phyloP scores from a whole-genome alignment of 2,797 vertebrate genomes.

The Dicrostonyx torquatus region DNA sequence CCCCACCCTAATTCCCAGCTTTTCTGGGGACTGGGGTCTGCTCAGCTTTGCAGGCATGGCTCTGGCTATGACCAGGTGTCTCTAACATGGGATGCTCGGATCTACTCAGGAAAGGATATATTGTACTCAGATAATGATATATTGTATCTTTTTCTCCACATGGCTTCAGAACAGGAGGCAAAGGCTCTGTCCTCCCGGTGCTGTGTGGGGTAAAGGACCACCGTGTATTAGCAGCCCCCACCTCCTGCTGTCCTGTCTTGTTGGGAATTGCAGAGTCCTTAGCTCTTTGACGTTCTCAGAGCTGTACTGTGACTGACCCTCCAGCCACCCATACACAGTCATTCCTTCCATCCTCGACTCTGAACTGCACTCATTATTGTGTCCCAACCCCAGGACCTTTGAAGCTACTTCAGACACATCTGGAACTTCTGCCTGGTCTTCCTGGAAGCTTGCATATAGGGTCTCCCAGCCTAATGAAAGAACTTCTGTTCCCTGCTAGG shows the following conservation, averaged over 20 bases:
- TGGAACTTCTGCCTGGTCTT: not conserved
- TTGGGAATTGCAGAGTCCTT: not conserved
- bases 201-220: too few species aligned
- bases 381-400: fast-evolving
- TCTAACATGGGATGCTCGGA: not conserved
- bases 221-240: too few species aligned
- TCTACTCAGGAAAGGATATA: not conserved
- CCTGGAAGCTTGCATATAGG: too few species aligned
- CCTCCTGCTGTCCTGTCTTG: not conserved
- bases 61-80: not conserved
- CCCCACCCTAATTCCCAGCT: not conserved
- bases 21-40: too few species aligned
- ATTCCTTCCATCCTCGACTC: not conserved
- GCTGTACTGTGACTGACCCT: not conserved
- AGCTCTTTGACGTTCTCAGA: not conserved
- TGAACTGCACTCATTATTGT: not conserved
- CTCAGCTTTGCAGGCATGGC: not conserved
- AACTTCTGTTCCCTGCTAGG: too few species aligned
- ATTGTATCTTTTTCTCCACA: not conserved
- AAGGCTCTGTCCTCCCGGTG: not conserved
- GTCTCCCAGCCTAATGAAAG: too few species aligned
- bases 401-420: not conserved
- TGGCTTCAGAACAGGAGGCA: not conserved
- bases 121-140: too few species aligned
- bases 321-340: too few species aligned